Conservation (phyloP, 2,888 invertebrate genomes). For the Pristionchus fissidentatus region DNA sequence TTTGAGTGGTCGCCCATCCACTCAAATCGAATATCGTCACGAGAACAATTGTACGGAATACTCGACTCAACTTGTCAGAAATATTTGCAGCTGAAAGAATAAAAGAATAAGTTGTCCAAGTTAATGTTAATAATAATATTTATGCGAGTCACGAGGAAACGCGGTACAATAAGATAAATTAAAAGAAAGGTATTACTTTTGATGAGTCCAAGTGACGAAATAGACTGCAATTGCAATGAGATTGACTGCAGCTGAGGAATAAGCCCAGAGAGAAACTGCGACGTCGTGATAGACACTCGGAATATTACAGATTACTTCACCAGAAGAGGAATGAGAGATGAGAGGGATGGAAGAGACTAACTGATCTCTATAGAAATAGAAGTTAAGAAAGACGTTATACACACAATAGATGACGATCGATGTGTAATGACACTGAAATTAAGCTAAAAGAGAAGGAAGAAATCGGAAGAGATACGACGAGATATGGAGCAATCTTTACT, state of each 20-base stretch:
- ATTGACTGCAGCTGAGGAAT: slow-evolving; percentile 1
- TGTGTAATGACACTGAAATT: background rate
- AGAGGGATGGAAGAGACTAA: too few relatives aligned
- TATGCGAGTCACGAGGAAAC: too few relatives aligned
- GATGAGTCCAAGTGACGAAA: slow-evolving; percentile 1
- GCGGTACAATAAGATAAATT: too few relatives aligned
- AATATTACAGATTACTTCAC: slow-evolving; percentile 24
- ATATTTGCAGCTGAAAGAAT: background rate
- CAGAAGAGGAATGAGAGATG: too few relatives aligned
- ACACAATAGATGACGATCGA: background rate
- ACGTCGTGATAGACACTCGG: slow-evolving; percentile 18
- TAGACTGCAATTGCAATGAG: background rate
- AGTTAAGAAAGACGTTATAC: slow-evolving; percentile 7
- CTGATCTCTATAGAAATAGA: slow-evolving; percentile 25
- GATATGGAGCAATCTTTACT: background rate
- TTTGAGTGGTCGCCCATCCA: slow-evolving; percentile 33
- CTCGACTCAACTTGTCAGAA: background rate
- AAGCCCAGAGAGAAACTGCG: slow-evolving; percentile 10
- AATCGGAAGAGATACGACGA: too few relatives aligned
- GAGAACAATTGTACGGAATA: slow-evolving; percentile 6
- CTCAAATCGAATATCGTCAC: slow-evolving; percentile 15
- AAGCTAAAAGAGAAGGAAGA: too few relatives aligned
- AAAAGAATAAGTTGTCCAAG: too few relatives aligned
- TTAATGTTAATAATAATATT: too few relatives aligned
- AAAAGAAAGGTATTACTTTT: too few relatives aligned